Base-by-base conservation (phyloP, 2,113 vertebrate genomes). In the Pangasianodon gigas region DNA sequence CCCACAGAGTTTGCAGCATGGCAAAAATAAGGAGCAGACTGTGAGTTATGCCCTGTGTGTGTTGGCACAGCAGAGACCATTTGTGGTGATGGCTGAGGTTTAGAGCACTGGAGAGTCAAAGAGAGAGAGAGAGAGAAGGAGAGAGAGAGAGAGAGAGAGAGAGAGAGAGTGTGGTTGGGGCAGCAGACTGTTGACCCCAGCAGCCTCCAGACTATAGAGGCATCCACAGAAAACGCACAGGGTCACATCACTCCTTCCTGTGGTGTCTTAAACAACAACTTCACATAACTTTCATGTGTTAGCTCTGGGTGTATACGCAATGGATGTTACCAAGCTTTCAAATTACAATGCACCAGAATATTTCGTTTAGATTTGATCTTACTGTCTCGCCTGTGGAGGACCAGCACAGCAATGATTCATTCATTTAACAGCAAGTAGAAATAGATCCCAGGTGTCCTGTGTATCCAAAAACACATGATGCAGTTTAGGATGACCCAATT, bases 31-130 rank as follows among this genome's bases (percentile, higher is more conserved):
- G 87, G 92, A 84, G 87, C 92, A 95, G 94, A 94, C 94, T 90
- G 74, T 85, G 90, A 92, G 91, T 90, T 91, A 89, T 91, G 90
- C 89, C 92, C 90, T 96, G 95, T 96, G 94, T 94, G 85, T 94
- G 93, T 95, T 96, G 95, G 95, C 95, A 94, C 83, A 84, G 58
- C 16, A 37, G 10, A 62, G 65, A 91, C 91, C 92, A 83, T 94
- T 94, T 95, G 95, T 95, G 95, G 95, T 92, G 58, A 92, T 89
- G 93, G 91, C 92, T 95, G 95, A 94, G 93, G 94, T 95, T 94
- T 93, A 71, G 91, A 88, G 91, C 89, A 75, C 92, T 74, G 69
- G 87, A 91, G 93, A 90, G 82, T 90, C 86, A 93, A 89, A 90
- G 89, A 79, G 54, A 77, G 62, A 74, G 56, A 79, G 75, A 90